Evolutionary conservation across 2,797 vertebrate species (phyloP), one percentile per base, ranked within the genome.

Genomic region (Karalla daura): DNA sequence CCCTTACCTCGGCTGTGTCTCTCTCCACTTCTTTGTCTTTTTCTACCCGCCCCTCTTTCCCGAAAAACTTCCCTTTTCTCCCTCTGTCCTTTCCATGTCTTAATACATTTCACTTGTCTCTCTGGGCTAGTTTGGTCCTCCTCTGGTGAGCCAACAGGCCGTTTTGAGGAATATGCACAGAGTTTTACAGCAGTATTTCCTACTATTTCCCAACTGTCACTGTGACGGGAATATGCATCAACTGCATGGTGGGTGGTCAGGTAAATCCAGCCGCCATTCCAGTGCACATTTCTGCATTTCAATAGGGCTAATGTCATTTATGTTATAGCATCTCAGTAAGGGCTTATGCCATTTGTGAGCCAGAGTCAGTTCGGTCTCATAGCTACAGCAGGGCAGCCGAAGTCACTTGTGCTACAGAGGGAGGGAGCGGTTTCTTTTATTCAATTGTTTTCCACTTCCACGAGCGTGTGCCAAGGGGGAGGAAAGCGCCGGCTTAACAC

Each of bases 361-460:
- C 27, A 33, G 76, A 86, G 80, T 84, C 77, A 53, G 79, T 80
- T 84, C 70, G 63, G 79, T 87, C 85, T 91, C 85, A 74, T 64
- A 72, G 86, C 85, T 83, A 80, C 74, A 66, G 78, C 84, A 70
- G 79, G 85, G 84, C 84, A 84, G 88, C 73, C 69, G 43, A 80
- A 89, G 88, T 92, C 90, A 86, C 89, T 90, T 79, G 86, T 80
- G 87, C 58, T 86, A 86, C 81, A 83, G 83, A 89, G 73, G 63
- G 83, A 88, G 87, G 83, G 89, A 89, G 89, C 83, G 71, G 83
- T 88, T 88, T 89, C 88, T 91, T 91, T 93, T 90, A 91, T 91
- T 92, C 91, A 92, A 92, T 91, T 92, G 90, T 92, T 94, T 94
- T 91, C 86, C 90, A 91, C 86, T 89, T 92, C 90, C 89, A 85